Percentiles rank a stretch among this genome's conserved stretches.
Evolutionary conservation across 2,888 invertebrate genomes (phyloP).

Genomic region (Ecliptopera silaceata): DNA sequence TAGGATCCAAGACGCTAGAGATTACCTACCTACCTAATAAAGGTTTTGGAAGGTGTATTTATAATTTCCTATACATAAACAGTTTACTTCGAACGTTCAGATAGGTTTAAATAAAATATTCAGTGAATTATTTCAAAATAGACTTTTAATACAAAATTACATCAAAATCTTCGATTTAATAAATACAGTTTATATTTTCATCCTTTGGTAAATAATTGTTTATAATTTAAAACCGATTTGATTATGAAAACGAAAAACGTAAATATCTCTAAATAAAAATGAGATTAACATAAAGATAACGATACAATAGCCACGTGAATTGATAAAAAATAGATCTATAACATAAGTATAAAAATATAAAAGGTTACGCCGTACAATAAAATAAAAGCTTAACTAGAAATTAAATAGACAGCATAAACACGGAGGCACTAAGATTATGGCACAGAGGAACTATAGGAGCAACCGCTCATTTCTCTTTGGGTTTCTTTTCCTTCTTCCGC

Average conservation of each 20-base stretch:
- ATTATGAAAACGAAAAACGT: slow-evolving; percentile 52
- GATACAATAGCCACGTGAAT: slow-evolving; percentile 56
- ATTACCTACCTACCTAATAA: background rate
- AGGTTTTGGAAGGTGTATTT: too few species aligned
- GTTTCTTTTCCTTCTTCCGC: slow-evolving; percentile 82
- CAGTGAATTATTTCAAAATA: slow-evolving; percentile 62
- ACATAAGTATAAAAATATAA: slow-evolving; percentile 48
- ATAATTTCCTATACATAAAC: too few species aligned
- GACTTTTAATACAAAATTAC: slow-evolving; percentile 76
- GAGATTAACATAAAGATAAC: slow-evolving; percentile 61
- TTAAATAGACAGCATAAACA: slow-evolving; percentile 65
- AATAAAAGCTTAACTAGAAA: slow-evolving; percentile 69
- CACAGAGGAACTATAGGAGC: slow-evolving; percentile 72
- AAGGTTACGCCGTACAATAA: slow-evolving; percentile 68
- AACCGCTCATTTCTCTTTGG: slow-evolving; percentile 77
- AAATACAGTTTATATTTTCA: slow-evolving; percentile 72
- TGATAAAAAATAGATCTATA: slow-evolving; percentile 54
- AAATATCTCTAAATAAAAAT: slow-evolving; percentile 47
- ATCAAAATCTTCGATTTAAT: slow-evolving; percentile 65
- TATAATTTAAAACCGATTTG: slow-evolving; percentile 49
- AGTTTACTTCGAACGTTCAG: background rate
- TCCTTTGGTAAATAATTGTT: slow-evolving; percentile 62
- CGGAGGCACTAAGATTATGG: slow-evolving; percentile 72
- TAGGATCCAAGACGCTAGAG: too few species aligned
- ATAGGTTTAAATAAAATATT: slow-evolving; percentile 10